Conservation (phyloP, 1,140 invertebrate species). For the Akabosia matsudoensis region DNA sequence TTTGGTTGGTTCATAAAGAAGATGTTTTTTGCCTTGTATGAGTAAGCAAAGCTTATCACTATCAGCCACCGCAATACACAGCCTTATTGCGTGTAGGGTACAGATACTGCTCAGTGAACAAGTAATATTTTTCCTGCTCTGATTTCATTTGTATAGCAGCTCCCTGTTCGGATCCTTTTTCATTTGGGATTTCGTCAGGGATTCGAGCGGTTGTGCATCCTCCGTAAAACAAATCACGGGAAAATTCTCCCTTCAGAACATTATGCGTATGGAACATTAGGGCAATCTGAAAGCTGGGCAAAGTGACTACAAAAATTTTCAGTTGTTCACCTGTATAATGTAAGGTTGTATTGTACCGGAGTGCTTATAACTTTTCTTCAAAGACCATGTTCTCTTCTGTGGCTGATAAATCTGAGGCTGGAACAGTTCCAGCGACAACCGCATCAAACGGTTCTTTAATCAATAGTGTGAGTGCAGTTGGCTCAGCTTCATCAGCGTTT, state of each 20-base stretch:
- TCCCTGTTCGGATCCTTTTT: background rate
- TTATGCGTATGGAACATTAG: no score
- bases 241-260: no score
- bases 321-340: no score
- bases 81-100: background rate
- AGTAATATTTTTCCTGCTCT: background rate
- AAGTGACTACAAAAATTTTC: no score
- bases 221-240: no score
- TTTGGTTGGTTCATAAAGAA: no score
- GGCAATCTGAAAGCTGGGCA: no score
- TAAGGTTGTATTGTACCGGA: no score
- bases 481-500: conserved; percentile 12
- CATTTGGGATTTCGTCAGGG: background rate
- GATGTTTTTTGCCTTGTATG: no score
- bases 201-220: background rate
- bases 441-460: background rate
- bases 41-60: no score
- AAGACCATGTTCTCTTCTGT: conserved; percentile 1
- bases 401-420: conserved; percentile 41
- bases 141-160: background rate
- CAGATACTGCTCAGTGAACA: background rate
- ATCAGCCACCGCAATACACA: background rate
- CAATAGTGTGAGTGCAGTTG: background rate
- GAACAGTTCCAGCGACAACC: conserved; percentile 6
- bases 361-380: conserved; percentile 32